These are phyloP conservation scores for Percina caprodes DNA, from an alignment of 2,113 vertebrate species.

Conservation along the genomic window DNA sequence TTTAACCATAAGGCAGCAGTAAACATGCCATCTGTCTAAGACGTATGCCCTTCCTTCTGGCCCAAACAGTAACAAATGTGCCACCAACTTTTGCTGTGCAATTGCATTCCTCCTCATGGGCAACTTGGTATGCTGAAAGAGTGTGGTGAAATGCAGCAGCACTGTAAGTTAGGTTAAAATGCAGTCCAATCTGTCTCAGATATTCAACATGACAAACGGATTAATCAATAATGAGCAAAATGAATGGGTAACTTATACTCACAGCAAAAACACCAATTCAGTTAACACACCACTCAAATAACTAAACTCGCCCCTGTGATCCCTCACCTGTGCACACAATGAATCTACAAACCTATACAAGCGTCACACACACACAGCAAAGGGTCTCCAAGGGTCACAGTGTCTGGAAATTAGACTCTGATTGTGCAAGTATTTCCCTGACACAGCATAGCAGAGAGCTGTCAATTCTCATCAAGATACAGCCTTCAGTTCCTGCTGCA, in stretches of 20 bases:
- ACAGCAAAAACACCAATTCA: background rate
- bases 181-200: background rate
- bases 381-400: constrained; percentile 5
- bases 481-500: constrained; percentile 8
- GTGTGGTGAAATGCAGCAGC: background rate
- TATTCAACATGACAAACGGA: background rate
- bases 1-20: constrained; percentile 15
- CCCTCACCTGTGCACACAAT: background rate
- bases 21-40: background rate
- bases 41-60: background rate
- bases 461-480: constrained; percentile 29
- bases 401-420: constrained; percentile 11
- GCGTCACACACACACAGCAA: background rate
- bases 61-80: constrained; percentile 2
- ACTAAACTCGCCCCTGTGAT: background rate
- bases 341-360: constrained; percentile 1
- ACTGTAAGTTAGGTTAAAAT: constrained; percentile 4
- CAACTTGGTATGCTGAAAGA: constrained; percentile 7
- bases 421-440: background rate
- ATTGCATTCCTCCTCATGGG: constrained; percentile 1
- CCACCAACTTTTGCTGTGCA: background rate
- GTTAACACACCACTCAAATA: background rate
- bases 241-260: background rate
- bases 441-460: background rate
- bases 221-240: constrained; percentile 15